Evolutionary conservation across 2,797 vertebrate species (phyloP), one percentile per base, ranked within the genome.

Genomic region (Knipowitschia caucasica): DNA sequence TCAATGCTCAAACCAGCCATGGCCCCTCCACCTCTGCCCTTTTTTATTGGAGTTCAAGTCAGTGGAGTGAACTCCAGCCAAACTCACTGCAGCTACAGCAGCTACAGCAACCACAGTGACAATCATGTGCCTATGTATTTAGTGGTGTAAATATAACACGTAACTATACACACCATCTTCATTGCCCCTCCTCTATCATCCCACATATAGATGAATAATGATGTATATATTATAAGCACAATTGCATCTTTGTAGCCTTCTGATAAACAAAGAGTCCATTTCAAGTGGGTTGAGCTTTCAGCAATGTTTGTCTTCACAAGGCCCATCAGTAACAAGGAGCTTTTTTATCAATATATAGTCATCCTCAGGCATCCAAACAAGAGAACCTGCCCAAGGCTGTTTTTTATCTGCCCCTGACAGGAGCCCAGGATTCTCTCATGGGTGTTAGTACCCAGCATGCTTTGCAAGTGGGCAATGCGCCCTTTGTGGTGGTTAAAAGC

Each of bases 401-500:
- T 86, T 80, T 87, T 86, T 85, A 86, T 86, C 83, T 61, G 56
- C 64, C 65, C 72, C 68, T 78, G 71, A 77, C 85, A 86, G 83
- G 64, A 87, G 77, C 64, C 71, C 69, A 80, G 84, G 76, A 84
- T 77, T 73, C 71, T 73, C 82, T 84, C 78, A 74, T 75, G 77
- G 80, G 84, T 78, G 81, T 86, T 74, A 75, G 72, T 81, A 80
- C 82, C 85, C 85, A 87, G 81, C 84, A 87, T 85, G 82, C 84
- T 64, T 75, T 82, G 83, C 85, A 69, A 67, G 62, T 66, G 75
- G 78, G 75, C 71, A 35, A 56, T 71, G 80, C 83, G 83, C 75
- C 81, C 93, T 95, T 96, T 94, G 93, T 94, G 84, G 91, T 81
- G 89, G 93, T 97, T 94, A 97, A 94, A 94, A 97, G 95, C 95